These are phyloP conservation scores for Lasioglossum baleicum DNA, from an alignment of 1,140 invertebrate species.

Conservation along the genomic window DNA sequence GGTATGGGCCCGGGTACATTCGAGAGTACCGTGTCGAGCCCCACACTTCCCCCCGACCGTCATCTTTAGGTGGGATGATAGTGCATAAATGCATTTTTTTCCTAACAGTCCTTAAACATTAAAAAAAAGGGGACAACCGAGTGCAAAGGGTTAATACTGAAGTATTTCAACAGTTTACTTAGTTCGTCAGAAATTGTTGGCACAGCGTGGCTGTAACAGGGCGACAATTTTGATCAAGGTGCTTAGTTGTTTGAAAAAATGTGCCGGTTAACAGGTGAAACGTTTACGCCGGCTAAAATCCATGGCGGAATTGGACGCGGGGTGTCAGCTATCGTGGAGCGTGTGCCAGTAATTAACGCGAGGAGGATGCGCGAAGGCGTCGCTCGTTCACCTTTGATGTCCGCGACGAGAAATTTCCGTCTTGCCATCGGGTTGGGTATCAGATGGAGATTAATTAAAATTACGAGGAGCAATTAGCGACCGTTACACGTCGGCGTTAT, in stretches of 20 bases:
- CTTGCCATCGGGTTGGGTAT: slow-evolving; percentile 17
- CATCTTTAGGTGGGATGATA: no score
- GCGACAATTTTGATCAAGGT: no score
- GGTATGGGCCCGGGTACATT: no score
- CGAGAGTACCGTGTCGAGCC: no score
- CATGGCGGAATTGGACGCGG: not conserved
- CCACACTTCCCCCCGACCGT: no score
- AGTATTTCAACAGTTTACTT: no score
- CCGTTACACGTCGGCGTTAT: slow-evolving; percentile 57
- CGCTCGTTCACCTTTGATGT: slow-evolving; percentile 41
- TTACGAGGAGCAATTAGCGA: slow-evolving; percentile 55
- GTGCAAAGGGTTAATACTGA: no score
- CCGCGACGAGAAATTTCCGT: slow-evolving; percentile 36
- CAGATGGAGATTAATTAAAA: slow-evolving; percentile 56
- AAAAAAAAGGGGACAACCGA: no score
- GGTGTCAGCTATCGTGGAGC: slow-evolving; percentile 12
- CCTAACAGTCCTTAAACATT: no score
- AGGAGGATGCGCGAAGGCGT: not conserved
- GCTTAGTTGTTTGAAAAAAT: not conserved
- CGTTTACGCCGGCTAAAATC: not conserved
- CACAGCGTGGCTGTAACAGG: no score
- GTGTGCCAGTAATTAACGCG: slow-evolving; percentile 9
- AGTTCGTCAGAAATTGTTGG: no score
- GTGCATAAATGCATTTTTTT: no score
- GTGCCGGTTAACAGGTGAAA: not conserved